These are phyloP conservation scores for Thomomys bottae DNA, from an alignment of 2,113 vertebrate genomes.

Conservation along the genomic window DNA sequence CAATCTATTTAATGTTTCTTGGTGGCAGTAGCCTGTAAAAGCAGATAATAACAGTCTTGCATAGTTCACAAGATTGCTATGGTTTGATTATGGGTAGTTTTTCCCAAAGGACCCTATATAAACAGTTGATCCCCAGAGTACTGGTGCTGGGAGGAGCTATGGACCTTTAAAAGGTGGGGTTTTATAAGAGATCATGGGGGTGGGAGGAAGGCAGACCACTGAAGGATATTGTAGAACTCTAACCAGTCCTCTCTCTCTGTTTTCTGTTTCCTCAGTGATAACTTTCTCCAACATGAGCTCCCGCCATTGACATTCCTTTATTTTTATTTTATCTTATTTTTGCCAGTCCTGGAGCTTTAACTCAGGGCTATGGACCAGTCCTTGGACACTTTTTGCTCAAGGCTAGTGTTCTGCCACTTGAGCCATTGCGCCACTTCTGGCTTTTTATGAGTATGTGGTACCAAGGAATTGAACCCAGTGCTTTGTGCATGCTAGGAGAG, in stretches of 20 bases:
- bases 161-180: background rate
- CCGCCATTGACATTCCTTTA: background rate
- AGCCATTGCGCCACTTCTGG: no score
- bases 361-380: no score
- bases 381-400: no score
- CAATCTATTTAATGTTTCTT: constrained; percentile 10
- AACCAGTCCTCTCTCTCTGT: background rate
- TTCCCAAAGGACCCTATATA: background rate
- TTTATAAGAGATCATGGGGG: background rate
- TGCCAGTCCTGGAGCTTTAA: no score
- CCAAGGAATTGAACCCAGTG: no score
- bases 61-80: background rate
- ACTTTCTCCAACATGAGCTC: background rate
- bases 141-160: background rate
- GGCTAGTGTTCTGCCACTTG: no score
- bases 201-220: no score
- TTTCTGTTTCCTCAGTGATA: background rate
- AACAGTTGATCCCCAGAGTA: background rate
- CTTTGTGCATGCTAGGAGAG: no score
- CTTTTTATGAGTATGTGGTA: no score
- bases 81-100: background rate
- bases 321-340: no score
- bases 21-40: background rate
- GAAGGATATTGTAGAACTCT: background rate
- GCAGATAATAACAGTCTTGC: background rate